A percentile compares a stretch with the other conserved stretches of the same genome.
phyloP scores from a whole-genome alignment of 1,140 invertebrate species.

The Teleogryllus occipitalis region DNA sequence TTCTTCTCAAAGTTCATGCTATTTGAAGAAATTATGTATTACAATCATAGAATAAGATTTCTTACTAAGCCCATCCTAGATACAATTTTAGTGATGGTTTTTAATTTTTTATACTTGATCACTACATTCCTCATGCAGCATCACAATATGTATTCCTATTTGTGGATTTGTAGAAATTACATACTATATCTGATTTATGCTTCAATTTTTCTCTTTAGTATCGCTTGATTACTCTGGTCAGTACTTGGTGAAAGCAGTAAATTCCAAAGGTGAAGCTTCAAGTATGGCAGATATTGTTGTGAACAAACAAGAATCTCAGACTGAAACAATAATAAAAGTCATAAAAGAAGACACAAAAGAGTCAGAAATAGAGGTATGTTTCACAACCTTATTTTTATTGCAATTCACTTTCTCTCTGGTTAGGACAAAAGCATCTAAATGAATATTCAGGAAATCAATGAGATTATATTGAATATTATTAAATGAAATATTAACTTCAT shows the following conservation, averaged over 20 bases:
- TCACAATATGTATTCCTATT: no score
- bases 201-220: conserved; percentile 33
- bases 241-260: conserved; percentile 62
- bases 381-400: not conserved
- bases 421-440: no score
- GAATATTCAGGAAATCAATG: no score
- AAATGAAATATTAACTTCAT: no score
- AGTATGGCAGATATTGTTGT: conserved; percentile 63
- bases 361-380: conserved; percentile 9
- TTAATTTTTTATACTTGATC: no score
- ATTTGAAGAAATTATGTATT: not conserved
- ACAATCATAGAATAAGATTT: not conserved
- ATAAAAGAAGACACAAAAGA: conserved; percentile 9
- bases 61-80: no score
- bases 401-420: no score
- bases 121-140: no score
- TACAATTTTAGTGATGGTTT: no score
- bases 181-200: no score
- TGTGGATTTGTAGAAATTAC: no score
- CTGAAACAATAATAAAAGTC: conserved; percentile 3
- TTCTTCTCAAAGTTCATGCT: not conserved
- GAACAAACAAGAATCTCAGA: conserved; percentile 44
- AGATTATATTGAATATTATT: no score
- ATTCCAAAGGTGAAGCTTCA: conserved; percentile 65
- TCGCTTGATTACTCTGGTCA: conserved; percentile 55